These are phyloP conservation scores for Sylvilagus bachmani DNA, from an alignment of 2,113 vertebrate species.

Conservation along the genomic window DNA sequence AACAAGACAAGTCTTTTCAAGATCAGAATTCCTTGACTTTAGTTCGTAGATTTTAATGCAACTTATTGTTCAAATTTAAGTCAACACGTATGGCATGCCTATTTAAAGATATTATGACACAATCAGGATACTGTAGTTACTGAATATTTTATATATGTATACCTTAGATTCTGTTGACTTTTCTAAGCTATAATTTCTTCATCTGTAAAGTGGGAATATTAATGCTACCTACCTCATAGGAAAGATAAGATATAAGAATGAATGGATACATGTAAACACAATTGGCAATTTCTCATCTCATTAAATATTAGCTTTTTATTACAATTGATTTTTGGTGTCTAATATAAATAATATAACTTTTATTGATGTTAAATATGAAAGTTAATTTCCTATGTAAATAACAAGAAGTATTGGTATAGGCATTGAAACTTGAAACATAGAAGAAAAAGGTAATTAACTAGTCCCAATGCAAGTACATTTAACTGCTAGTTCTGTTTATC, in stretches of 20 bases:
- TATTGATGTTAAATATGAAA: slow-evolving; percentile 31
- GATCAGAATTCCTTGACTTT: not conserved
- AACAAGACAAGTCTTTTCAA: not conserved
- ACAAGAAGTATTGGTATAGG: slow-evolving; percentile 63
- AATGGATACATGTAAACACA: not conserved
- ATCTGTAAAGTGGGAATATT: slow-evolving; percentile 13
- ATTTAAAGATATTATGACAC: not conserved
- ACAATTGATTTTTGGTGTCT: not conserved
- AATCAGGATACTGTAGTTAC: not conserved
- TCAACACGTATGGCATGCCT: not conserved
- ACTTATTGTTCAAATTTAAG: not conserved
- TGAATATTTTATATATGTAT: not conserved
- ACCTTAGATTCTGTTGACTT: not conserved
- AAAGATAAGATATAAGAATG: not conserved
- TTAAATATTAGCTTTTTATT: slow-evolving; percentile 44
- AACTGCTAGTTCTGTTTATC: slow-evolving; percentile 59
- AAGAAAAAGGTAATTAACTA: slow-evolving; percentile 65
- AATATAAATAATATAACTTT: not conserved
- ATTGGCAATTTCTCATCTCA: not conserved
- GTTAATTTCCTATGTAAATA: slow-evolving; percentile 52
- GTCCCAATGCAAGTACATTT: slow-evolving; percentile 54
- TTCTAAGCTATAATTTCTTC: not conserved
- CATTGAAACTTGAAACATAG: slow-evolving; percentile 54
- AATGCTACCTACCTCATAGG: not conserved
- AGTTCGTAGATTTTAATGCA: not conserved